A percentile compares a stretch with the other conserved stretches of the same genome.
Conservation (phyloP, 1,140 invertebrate species). For the Drosophila pachea region DNA sequence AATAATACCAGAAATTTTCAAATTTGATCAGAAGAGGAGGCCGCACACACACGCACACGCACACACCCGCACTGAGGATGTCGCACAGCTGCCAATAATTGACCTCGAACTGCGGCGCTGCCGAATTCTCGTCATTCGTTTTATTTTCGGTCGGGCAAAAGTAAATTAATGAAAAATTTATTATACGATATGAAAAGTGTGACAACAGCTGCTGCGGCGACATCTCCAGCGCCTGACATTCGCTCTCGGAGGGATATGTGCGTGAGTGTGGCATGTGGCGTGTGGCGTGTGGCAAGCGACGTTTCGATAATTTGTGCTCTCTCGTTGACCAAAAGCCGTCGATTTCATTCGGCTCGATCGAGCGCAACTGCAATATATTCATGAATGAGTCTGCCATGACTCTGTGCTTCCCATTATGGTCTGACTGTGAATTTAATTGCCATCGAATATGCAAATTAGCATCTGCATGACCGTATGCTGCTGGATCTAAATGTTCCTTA, state of each 20-base stretch:
- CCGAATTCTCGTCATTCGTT: slow-evolving; percentile 8
- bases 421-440: no score
- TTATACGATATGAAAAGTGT: slow-evolving; percentile 12
- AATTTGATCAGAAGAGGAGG: background rate
- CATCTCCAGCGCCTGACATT: slow-evolving; percentile 1
- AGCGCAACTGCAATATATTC: slow-evolving; percentile 32
- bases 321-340: slow-evolving; percentile 40
- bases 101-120: slow-evolving; percentile 13
- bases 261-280: background rate
- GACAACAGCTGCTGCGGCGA: slow-evolving; percentile 18
- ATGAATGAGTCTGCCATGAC: background rate
- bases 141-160: slow-evolving; percentile 30
- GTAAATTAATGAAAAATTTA: slow-evolving; percentile 46
- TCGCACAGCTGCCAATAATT: slow-evolving; percentile 17
- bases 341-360: slow-evolving; percentile 60
- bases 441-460: no score
- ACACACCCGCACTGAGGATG: background rate
- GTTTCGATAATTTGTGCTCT: slow-evolving; percentile 24
- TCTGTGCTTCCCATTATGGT: slow-evolving; percentile 10
- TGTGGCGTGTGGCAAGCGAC: slow-evolving; percentile 1
- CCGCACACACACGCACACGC: background rate
- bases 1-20: background rate
- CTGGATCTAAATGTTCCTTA: no score
- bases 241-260: background rate
- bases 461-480: no score